Evolutionary conservation across 2,113 vertebrate species (phyloP), one percentile per base, ranked within the genome.

Genomic region (Symphodus melops): DNA sequence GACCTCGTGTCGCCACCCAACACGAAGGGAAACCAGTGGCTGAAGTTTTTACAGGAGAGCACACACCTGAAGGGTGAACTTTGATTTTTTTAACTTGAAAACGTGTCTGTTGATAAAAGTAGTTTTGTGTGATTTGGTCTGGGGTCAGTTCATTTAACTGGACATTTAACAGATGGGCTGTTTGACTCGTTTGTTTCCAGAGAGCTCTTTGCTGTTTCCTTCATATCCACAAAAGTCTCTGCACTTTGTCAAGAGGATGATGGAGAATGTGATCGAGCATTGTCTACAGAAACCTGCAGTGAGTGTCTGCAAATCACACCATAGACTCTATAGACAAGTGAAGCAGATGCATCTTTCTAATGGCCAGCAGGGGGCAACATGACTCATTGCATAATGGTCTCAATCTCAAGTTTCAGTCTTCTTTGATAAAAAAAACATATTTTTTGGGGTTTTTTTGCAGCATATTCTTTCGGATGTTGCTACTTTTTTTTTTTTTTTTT

Each of bases 231-330:
- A 97, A 88, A 99, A 99, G 80, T 99, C 98, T 14, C 79, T 99
- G 82, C 97, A 99, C 91, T 98, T 96, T 84, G 96, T 99, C 68
- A 98, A 98, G 93, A 96, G 95, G 86, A 94, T 95, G 89, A 99
- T 99, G 98, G 97, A 98, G 81, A 93, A 54, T 1, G 88, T 96
- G 63, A 99, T 99, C 83, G 95, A 97, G 75, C 93, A 90, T 23
- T 99, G 98, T 91, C 93, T 99, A 51, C 95, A 96, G 88, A 97
- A 98, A 82, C 98, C 97, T 37, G 96, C 98, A 3, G 98, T 99
- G 91, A 95, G 6, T 41, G 3, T 11, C 14, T 13, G 3, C 5
- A 14, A 46, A 14, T 46, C 4, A 12, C 42, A 46, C 13, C 14
- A 16, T 46, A 5, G 4, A 46, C 42, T 46, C 3, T 13, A 16